Conservation (phyloP, 2,113 vertebrate genomes). For the Mesocricetus auratus region DNA sequence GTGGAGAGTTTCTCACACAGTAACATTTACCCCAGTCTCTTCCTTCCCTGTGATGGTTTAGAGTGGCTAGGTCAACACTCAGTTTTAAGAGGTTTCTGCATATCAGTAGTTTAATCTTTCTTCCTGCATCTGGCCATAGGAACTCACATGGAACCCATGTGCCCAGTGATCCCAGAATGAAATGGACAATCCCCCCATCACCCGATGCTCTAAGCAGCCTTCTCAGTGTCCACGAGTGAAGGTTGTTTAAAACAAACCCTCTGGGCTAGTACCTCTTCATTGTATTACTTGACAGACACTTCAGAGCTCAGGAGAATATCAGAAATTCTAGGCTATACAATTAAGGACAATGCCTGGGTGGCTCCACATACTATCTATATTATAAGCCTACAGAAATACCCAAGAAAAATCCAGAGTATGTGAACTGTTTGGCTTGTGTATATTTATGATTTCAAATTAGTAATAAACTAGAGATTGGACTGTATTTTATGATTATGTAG, state of each 20-base stretch:
- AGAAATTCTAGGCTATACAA: conserved; percentile 31
- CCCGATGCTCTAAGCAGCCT: background rate
- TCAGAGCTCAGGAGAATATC: background rate
- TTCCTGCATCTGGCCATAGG: background rate
- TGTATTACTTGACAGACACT: background rate
- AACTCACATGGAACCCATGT: background rate
- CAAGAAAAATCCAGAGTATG: background rate
- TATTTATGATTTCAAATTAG: conserved; percentile 55
- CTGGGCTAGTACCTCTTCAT: background rate
- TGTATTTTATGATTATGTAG: conserved; percentile 19
- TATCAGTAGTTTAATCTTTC: background rate
- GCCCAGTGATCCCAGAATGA: background rate
- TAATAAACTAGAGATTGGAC: conserved; percentile 18
- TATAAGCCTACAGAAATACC: background rate
- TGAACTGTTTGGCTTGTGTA: background rate
- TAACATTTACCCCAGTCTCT: conserved; percentile 6
- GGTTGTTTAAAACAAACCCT: background rate
- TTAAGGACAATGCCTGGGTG: background rate
- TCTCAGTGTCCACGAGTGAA: background rate
- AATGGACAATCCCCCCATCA: background rate
- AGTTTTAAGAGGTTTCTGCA: conserved; percentile 53
- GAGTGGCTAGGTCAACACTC: background rate
- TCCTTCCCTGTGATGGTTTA: conserved; percentile 40
- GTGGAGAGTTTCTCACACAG: background rate
- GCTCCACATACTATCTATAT: background rate